Percentiles rank a stretch among this genome's conserved stretches.
These are phyloP conservation scores for Trichomalopsis sarcophagae DNA, from an alignment of 1,140 invertebrate species.

Conservation along the genomic window DNA sequence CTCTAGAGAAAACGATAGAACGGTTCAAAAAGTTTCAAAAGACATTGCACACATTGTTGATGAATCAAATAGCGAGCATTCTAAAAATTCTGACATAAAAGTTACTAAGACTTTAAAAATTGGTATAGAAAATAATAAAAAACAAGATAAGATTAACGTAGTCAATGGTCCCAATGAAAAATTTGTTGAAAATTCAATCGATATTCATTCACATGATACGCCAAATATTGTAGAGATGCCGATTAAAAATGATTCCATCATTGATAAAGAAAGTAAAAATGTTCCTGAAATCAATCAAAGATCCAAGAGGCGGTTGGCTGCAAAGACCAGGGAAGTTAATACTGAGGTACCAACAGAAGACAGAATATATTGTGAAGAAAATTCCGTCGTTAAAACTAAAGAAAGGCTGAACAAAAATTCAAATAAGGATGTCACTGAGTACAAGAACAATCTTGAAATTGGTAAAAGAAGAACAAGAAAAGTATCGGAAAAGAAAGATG, in stretches of 20 bases:
- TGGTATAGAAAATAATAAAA: not conserved
- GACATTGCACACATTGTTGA: not conserved
- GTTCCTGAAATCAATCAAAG: slow-evolving; percentile 27
- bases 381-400: slow-evolving; percentile 24
- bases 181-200: not conserved
- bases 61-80: slow-evolving; percentile 16
- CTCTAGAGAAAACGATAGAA: not conserved
- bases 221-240: not conserved
- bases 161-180: not conserved
- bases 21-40: not conserved
- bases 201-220: not conserved
- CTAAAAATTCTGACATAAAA: slow-evolving; percentile 14
- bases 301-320: slow-evolving; percentile 1
- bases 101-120: not conserved
- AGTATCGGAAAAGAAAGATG: not conserved
- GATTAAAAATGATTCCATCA: not conserved
- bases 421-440: slow-evolving; percentile 14
- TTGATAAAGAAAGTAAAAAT: not conserved
- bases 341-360: not conserved
- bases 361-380: not conserved
- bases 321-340: slow-evolving; percentile 1
- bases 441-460: slow-evolving; percentile 2
- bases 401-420: slow-evolving; percentile 37
- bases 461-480: slow-evolving; percentile 15
- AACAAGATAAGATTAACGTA: not conserved